Conservation (phyloP, 2,797 vertebrate species). For the Esox masquinongy region DNA sequence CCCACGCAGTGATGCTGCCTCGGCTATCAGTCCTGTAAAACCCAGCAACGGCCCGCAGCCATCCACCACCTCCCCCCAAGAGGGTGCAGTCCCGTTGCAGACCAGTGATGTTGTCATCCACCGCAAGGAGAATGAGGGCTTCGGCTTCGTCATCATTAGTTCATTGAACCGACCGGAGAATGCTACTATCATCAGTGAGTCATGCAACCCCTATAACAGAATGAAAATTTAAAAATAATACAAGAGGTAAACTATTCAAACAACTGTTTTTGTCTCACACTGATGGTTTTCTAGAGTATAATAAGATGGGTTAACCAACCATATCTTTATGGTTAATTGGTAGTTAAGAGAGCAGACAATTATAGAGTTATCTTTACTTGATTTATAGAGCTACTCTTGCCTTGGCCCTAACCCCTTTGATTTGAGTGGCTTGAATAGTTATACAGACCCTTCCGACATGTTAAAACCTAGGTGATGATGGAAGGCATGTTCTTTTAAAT, state of each 20-base stretch:
- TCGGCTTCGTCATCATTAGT: slow-evolving; percentile 99
- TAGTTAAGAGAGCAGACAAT: no score
- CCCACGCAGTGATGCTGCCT: slow-evolving; percentile 87
- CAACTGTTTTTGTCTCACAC: neutral
- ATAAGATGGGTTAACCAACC: neutral
- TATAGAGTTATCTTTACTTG: no score
- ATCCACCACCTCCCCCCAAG: slow-evolving; percentile 76
- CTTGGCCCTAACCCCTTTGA: no score
- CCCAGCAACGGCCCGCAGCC: slow-evolving; percentile 72
- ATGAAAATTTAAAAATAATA: no score
- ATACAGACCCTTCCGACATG: no score
- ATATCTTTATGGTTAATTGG: no score
- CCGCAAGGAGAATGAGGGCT: slow-evolving; percentile 97
- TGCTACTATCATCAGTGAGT: slow-evolving; percentile 90
- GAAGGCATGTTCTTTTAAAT: neutral
- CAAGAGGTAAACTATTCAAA: neutral
- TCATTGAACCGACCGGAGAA: slow-evolving; percentile 96
- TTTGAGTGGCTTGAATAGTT: no score
- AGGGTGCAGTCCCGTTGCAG: slow-evolving; percentile 82
- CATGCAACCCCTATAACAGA: neutral
- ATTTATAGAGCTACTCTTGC: no score
- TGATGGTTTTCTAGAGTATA: neutral
- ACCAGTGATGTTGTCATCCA: slow-evolving; percentile 95
- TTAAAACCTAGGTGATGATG: no score
- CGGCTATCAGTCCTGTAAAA: slow-evolving; percentile 79